Evolutionary conservation across 2,113 vertebrate genomes (phyloP).

Genomic region (Rostratula benghalensis): DNA sequence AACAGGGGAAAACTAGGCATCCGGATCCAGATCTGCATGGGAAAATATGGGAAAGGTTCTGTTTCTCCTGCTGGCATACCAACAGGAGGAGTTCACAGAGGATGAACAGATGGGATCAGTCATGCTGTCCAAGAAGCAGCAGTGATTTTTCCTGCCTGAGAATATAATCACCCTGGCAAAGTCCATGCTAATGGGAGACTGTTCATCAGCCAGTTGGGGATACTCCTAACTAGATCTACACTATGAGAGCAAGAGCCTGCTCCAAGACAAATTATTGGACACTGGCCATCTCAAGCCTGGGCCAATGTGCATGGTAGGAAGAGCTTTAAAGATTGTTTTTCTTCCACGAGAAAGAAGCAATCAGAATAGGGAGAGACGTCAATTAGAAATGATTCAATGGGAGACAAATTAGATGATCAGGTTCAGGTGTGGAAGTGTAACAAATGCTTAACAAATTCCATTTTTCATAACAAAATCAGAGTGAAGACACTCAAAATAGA

Average conservation of each 20-base stretch:
- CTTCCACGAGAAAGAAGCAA: conserved; percentile 13
- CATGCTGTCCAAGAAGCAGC: neutral
- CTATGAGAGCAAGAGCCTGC: neutral
- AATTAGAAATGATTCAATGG: neutral
- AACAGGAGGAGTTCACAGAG: neutral
- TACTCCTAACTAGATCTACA: neutral
- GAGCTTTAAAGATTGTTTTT: neutral
- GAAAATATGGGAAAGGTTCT: neutral
- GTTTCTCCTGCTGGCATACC: neutral
- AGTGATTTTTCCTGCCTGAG: neutral
- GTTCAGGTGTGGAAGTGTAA: neutral
- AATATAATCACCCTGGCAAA: neutral
- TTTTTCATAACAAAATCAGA: neutral
- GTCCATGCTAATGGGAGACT: neutral
- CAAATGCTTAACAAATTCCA: neutral
- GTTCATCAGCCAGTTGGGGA: neutral
- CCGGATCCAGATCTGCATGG: neutral
- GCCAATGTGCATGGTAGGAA: neutral
- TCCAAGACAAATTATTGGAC: neutral
- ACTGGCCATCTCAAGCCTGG: neutral
- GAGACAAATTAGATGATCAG: conserved; percentile 2
- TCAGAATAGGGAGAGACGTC: neutral
- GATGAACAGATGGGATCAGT: neutral
- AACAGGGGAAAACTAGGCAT: neutral
- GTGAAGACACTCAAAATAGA: neutral